phyloP scores from a whole-genome alignment of 2,113 vertebrate genomes.

The Zosterops pallidus region DNA sequence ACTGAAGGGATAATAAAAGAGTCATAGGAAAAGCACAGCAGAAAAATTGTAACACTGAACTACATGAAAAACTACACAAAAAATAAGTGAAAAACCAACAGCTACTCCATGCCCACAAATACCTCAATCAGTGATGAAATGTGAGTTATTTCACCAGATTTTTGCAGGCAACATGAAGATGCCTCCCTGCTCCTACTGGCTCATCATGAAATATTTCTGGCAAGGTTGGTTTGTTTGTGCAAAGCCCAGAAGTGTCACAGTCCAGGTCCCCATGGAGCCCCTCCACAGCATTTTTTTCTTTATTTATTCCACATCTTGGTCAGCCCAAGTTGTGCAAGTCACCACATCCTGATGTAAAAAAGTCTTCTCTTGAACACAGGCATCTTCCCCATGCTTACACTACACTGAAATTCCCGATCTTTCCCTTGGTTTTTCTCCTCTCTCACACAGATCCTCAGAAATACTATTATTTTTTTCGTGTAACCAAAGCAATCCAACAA shows the following conservation, averaged over 20 bases:
- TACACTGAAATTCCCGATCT: not conserved
- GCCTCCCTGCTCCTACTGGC: not conserved
- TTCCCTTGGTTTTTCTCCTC: not conserved
- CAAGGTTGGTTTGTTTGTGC: not conserved
- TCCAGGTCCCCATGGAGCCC: not conserved
- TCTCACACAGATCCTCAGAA: not conserved
- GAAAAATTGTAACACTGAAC: not conserved
- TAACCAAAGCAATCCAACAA: not conserved
- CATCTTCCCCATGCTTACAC: not conserved
- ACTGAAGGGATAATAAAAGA: constrained; percentile 4
- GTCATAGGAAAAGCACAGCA: not conserved
- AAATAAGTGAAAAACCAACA: not conserved
- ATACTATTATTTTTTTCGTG: not conserved
- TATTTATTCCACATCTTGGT: not conserved
- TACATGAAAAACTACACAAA: not conserved
- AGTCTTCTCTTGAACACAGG: not conserved
- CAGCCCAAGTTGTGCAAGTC: not conserved
- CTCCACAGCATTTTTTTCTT: not conserved
- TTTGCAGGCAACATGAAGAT: not conserved
- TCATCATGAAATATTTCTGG: not conserved
- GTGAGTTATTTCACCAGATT: not conserved
- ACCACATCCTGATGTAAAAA: not conserved
- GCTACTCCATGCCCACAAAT: not conserved
- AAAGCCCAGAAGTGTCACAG: not conserved
- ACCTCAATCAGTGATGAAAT: not conserved